phyloP scores from a whole-genome alignment of 2,113 vertebrate genomes.

The Isichthys henryi region DNA sequence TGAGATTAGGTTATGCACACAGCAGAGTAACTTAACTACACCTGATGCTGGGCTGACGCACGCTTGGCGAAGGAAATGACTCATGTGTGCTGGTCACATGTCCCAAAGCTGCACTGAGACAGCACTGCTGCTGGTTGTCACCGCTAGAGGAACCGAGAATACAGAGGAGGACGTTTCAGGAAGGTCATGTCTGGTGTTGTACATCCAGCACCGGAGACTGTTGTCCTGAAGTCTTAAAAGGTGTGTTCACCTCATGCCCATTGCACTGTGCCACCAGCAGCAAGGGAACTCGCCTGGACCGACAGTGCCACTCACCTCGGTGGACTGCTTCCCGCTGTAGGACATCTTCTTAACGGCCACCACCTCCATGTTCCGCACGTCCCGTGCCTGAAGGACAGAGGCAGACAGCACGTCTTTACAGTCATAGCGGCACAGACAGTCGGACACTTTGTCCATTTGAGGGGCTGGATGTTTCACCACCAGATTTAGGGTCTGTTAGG shows the following conservation, averaged over 20 bases:
- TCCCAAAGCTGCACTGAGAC: not conserved
- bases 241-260: not conserved
- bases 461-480: not conserved
- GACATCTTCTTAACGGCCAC: constrained; percentile 99
- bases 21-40: not conserved
- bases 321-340: constrained; percentile 95
- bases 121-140: too few species aligned
- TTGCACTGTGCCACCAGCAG: not conserved
- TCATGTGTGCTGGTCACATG: not conserved
- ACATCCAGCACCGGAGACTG: not conserved
- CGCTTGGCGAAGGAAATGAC: not conserved
- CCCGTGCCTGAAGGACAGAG: constrained; percentile 69
- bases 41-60: not conserved
- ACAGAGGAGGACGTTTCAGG: not conserved
- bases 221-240: not conserved
- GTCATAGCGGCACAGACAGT: not conserved
- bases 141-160: not conserved
- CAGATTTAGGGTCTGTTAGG: not conserved
- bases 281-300: not conserved
- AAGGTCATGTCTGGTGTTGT: not conserved
- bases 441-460: not conserved
- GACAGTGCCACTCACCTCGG: constrained; percentile 66
- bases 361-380: constrained; percentile 95
- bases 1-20: not conserved
- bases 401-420: not conserved